Evolutionary conservation across 2,797 vertebrate species (phyloP).

Genomic region (Xyrichtys novacula): DNA sequence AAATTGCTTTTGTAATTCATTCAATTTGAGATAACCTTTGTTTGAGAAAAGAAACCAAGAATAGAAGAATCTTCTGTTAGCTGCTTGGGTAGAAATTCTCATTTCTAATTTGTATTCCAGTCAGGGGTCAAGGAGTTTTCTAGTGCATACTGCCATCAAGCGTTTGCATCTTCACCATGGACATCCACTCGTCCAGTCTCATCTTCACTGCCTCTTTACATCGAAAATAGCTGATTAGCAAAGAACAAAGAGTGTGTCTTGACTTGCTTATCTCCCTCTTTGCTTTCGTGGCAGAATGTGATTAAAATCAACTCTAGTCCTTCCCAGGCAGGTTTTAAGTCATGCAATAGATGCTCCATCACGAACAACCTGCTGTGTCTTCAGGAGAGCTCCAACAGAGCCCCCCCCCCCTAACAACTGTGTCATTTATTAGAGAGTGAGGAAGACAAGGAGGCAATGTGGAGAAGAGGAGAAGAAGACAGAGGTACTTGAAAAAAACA

Average conservation of each 20-base stretch:
- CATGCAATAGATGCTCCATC: slow-evolving; percentile 39
- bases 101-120: slow-evolving; percentile 68
- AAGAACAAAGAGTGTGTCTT: slow-evolving; percentile 24
- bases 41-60: slow-evolving; percentile 6
- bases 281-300: slow-evolving; percentile 38
- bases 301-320: slow-evolving; percentile 60
- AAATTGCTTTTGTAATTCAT: slow-evolving; percentile 39
- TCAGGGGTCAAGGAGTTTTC: slow-evolving; percentile 63
- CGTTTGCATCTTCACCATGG: slow-evolving; percentile 40
- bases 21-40: not conserved
- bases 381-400: slow-evolving; percentile 10
- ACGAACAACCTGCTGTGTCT: slow-evolving; percentile 27
- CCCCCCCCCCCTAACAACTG: not conserved
- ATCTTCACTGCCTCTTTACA: slow-evolving; percentile 44
- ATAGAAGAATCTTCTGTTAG: not conserved
- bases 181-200: slow-evolving; percentile 34
- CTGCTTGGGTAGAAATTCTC: slow-evolving; percentile 19
- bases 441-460: slow-evolving; percentile 1
- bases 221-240: slow-evolving; percentile 56
- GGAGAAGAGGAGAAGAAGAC: not conserved
- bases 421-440: slow-evolving; percentile 21
- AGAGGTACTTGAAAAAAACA: not conserved
- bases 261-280: slow-evolving; percentile 18
- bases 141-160: slow-evolving; percentile 39
- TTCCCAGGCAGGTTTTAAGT: slow-evolving; percentile 41